Conservation (phyloP, 2,888 invertebrate species). For the Bhutanitis thaidina region DNA sequence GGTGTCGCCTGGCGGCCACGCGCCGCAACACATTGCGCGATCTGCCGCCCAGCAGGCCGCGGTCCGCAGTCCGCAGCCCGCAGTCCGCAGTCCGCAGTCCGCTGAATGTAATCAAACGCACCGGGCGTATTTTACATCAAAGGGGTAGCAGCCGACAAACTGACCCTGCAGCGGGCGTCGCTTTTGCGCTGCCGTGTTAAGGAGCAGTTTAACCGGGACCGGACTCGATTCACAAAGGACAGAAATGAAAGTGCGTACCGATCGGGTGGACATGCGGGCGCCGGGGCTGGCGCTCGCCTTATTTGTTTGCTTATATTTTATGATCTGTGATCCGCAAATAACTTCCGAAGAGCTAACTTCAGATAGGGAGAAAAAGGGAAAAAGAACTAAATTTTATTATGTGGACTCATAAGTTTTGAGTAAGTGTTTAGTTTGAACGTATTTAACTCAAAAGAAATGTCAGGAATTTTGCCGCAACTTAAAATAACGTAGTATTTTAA, state of each 20-base stretch:
- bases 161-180: background rate
- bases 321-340: too few species aligned
- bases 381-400: too few species aligned
- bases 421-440: too few species aligned
- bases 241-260: constrained; percentile 37
- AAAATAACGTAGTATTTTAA: too few species aligned
- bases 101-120: constrained; percentile 6
- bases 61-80: too few species aligned
- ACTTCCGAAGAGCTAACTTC: too few species aligned
- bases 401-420: too few species aligned
- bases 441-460: too few species aligned
- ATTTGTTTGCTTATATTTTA: background rate
- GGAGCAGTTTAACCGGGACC: background rate
- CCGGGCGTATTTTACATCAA: constrained; percentile 8
- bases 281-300: constrained; percentile 24
- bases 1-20: background rate
- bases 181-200: background rate
- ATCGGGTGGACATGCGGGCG: constrained; percentile 35
- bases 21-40: background rate
- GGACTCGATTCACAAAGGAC: constrained; percentile 31
- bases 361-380: too few species aligned
- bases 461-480: too few species aligned
- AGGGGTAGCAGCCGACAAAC: background rate
- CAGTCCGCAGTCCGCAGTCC: too few species aligned
- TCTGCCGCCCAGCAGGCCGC: background rate